A percentile compares a stretch with the other conserved stretches of the same genome.
Conservation (phyloP, 2,888 invertebrate genomes). For the Cephus runcator region DNA sequence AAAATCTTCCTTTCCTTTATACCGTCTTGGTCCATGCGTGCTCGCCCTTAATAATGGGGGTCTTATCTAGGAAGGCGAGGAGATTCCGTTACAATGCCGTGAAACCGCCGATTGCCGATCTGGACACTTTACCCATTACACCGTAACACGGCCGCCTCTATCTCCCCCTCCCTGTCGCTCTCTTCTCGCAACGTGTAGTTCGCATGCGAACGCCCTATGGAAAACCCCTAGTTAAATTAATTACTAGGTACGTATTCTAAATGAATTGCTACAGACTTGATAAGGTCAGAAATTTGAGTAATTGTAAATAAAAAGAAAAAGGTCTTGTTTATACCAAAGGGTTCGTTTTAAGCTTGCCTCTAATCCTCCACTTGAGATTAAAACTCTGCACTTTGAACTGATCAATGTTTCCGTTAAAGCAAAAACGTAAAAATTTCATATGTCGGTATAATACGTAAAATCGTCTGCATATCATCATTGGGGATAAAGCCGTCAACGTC, state of each 20-base stretch:
- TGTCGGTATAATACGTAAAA: too few relatives aligned
- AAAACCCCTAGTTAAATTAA: neutral
- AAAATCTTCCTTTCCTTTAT: neutral
- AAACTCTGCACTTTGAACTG: neutral
- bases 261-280: neutral
- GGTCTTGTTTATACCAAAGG: neutral
- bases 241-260: neutral
- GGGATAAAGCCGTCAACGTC: too few relatives aligned
- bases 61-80: slow-evolving; percentile 19
- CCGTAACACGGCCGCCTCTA: neutral
- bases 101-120: slow-evolving; percentile 17
- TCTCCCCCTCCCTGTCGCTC: neutral
- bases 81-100: slow-evolving; percentile 18
- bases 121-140: slow-evolving; percentile 6
- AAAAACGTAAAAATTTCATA: too few relatives aligned
- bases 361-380: neutral
- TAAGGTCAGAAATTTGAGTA: neutral
- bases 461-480: too few relatives aligned
- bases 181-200: neutral
- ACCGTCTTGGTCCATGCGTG: slow-evolving; percentile 9
- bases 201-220: neutral
- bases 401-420: too few relatives aligned
- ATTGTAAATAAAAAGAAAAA: neutral
- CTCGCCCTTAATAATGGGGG: slow-evolving; percentile 17
- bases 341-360: neutral